A percentile compares a stretch with the other conserved stretches of the same genome.
phyloP scores from a whole-genome alignment of 2,797 vertebrate genomes.

The Acanthiza pusilla region DNA sequence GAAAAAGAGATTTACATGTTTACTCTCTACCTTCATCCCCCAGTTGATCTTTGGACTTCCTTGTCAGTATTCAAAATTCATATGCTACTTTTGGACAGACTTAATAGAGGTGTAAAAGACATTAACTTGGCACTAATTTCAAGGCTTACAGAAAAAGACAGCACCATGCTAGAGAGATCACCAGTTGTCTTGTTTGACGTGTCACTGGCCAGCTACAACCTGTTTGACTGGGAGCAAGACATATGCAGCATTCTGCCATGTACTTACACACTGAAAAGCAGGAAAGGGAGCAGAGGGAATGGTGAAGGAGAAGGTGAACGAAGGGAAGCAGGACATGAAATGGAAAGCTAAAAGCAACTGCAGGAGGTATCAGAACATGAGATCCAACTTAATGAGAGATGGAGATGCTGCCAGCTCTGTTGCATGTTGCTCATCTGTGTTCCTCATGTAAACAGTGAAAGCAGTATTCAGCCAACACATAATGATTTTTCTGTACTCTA shows the following conservation, averaged over 20 bases:
- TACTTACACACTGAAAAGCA: background rate
- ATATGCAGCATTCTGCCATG: rapidly evolving
- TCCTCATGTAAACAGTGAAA: background rate
- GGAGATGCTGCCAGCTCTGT: background rate
- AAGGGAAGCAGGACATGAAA: background rate
- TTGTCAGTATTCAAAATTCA: background rate
- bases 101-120: background rate
- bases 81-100: background rate
- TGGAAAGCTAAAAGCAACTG: background rate
- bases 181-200: background rate
- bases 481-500: background rate
- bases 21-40: background rate
- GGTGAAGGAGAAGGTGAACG: background rate
- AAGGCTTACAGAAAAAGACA: background rate
- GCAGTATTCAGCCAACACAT: background rate
- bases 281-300: background rate
- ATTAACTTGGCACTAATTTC: background rate
- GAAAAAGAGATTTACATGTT: background rate
- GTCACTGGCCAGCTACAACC: background rate
- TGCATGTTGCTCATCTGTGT: background rate
- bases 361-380: background rate
- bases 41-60: background rate
- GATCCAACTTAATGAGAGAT: background rate
- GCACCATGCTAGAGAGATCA: background rate
- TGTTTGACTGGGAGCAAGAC: background rate